These are phyloP conservation scores for Drosophila affinis DNA, from an alignment of 2,888 invertebrate genomes.

Conservation along the genomic window DNA sequence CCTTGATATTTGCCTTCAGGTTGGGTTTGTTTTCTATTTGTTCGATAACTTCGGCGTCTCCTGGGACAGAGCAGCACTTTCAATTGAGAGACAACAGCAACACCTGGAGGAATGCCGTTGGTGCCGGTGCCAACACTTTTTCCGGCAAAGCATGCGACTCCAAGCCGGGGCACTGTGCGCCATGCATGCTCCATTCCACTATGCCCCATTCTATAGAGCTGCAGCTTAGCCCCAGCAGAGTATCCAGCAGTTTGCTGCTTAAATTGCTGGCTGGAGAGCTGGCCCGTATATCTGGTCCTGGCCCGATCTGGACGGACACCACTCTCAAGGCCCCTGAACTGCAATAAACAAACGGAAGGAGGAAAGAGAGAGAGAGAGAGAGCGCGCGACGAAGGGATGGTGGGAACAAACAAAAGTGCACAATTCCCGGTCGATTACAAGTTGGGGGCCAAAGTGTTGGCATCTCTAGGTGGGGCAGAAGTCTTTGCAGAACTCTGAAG, in stretches of 20 bases:
- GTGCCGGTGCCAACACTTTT: not conserved
- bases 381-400: not conserved
- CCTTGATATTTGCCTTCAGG: conserved; percentile 16
- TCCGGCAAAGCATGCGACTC: conserved; percentile 29
- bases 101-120: conserved; percentile 43
- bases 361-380: conserved; percentile 2
- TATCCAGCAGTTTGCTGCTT: conserved; percentile 32
- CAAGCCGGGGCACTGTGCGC: conserved; percentile 18
- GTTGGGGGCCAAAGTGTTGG: conserved; percentile 65
- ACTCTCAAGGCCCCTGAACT: conserved; percentile 54
- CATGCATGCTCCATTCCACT: not conserved
- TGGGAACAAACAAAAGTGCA: conserved; percentile 50
- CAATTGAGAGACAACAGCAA: conserved; percentile 53
- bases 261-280: conserved; percentile 63
- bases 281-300: conserved; percentile 32
- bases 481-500: conserved; percentile 24
- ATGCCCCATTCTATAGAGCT: conserved; percentile 21
- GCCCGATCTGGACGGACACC: conserved; percentile 31
- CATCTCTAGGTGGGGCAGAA: conserved; percentile 37
- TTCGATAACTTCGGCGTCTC: conserved; percentile 40
- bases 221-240: conserved; percentile 30
- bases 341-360: conserved; percentile 58
- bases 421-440: conserved; percentile 68
- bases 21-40: conserved; percentile 29
- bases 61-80: conserved; percentile 54